phyloP scores from a whole-genome alignment of 2,888 invertebrate genomes.

The Aphrophora alni region DNA sequence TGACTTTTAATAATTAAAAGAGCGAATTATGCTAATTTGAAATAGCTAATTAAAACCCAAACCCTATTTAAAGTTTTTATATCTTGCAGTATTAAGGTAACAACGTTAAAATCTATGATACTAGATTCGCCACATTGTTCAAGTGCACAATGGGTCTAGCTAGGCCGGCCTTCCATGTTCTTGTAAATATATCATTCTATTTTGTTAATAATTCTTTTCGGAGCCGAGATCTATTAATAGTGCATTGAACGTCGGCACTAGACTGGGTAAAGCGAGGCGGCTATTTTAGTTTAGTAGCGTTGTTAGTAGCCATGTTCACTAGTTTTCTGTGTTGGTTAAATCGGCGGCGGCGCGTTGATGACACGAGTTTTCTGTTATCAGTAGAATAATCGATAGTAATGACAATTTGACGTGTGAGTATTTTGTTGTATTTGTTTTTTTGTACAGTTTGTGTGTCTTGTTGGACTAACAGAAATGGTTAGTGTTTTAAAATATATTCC shows the following conservation, averaged over 20 bases:
- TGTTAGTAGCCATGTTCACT: neutral
- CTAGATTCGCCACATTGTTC: neutral
- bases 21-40: too few species aligned
- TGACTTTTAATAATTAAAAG: too few species aligned
- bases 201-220: slow-evolving; percentile 6
- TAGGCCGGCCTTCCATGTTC: neutral
- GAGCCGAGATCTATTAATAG: neutral
- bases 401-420: neutral
- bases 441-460: too few species aligned
- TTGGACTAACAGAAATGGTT: too few species aligned
- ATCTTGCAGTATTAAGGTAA: too few species aligned
- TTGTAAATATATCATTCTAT: neutral
- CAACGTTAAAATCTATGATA: too few species aligned
- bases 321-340: too few species aligned
- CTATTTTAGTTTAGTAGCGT: neutral
- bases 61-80: too few species aligned
- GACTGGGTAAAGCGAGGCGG: neutral
- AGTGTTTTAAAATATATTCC: too few species aligned
- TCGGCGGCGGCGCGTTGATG: too few species aligned
- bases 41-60: too few species aligned
- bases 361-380: neutral
- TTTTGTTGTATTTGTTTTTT: neutral
- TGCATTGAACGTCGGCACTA: neutral
- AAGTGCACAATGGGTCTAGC: neutral
- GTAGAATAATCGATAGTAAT: neutral